These are phyloP conservation scores for Parnassius apollo DNA, from an alignment of 2,888 invertebrate genomes.

Conservation along the genomic window DNA sequence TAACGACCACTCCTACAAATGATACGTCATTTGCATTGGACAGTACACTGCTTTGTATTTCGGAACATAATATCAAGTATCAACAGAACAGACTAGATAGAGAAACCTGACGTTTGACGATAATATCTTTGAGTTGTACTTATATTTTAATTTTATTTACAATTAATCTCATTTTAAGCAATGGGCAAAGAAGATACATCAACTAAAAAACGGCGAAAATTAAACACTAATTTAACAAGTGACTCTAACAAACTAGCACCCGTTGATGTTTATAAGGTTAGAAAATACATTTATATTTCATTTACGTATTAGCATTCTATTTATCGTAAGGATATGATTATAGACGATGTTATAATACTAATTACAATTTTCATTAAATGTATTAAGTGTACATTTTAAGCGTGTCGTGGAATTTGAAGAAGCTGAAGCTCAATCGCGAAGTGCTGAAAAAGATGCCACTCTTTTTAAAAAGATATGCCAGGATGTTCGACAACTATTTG, in stretches of 20 bases:
- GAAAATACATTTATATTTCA: conserved; percentile 23
- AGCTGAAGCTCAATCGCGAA: conserved; percentile 84
- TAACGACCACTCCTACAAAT: no score
- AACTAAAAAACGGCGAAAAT: conserved; percentile 80
- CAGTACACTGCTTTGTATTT: no score
- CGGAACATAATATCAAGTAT: no score
- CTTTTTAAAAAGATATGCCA: conserved; percentile 86
- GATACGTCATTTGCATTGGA: no score
- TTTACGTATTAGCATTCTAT: no score
- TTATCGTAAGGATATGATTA: no score
- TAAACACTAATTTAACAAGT: conserved; percentile 59
- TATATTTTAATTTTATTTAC: not conserved
- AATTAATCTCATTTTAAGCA: not conserved
- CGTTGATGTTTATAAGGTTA: conserved; percentile 83
- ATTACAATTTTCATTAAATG: no score
- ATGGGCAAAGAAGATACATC: conserved; percentile 76
- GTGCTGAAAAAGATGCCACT: conserved; percentile 84
- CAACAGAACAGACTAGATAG: no score
- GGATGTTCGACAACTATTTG: conserved; percentile 85
- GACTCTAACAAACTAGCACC: conserved; percentile 68
- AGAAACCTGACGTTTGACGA: no score
- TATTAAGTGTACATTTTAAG: conserved; percentile 57
- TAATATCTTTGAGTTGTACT: not conserved
- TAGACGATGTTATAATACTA: no score
- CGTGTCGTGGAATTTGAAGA: conserved; percentile 87